Evolutionary conservation across 2,888 invertebrate species (phyloP).

Genomic region (Actias luna): DNA sequence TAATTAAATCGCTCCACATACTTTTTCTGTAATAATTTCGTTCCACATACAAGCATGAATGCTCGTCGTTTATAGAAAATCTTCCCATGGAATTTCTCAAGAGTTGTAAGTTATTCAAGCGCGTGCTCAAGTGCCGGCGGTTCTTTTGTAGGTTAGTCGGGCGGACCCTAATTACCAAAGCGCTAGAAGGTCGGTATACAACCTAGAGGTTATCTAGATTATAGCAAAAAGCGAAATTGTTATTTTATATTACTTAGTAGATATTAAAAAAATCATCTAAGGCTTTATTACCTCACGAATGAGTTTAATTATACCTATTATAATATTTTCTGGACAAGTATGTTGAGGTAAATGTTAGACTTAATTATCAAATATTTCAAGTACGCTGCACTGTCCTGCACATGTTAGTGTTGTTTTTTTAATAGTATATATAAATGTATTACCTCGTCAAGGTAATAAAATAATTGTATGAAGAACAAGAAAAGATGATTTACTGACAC

Average conservation of each 20-base stretch:
- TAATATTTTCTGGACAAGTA: background rate
- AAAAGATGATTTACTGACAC: no score
- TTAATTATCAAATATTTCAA: no score
- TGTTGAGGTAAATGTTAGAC: background rate
- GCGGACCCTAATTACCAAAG: background rate
- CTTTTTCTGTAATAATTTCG: background rate
- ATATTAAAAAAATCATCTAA: no score
- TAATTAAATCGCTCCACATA: background rate
- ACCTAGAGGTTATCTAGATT: slow-evolving; percentile 1
- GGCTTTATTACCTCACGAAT: background rate
- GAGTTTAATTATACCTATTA: background rate
- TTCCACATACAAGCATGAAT: background rate
- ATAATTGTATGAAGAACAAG: no score
- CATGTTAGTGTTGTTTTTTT: no score
- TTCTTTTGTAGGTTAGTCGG: slow-evolving; percentile 19
- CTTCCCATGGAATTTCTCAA: background rate
- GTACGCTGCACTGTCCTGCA: no score
- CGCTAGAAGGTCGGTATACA: background rate
- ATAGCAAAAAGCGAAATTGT: background rate
- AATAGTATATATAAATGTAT: no score
- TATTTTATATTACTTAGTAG: no score
- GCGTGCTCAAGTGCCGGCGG: slow-evolving; percentile 18
- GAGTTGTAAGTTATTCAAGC: slow-evolving; percentile 6
- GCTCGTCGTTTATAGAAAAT: background rate
- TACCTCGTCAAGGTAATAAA: no score